Percentiles rank a stretch among this genome's conserved stretches.
Evolutionary conservation across 1,140 invertebrate species (phyloP).

Genomic region (Drosophila pallidifrons): DNA sequence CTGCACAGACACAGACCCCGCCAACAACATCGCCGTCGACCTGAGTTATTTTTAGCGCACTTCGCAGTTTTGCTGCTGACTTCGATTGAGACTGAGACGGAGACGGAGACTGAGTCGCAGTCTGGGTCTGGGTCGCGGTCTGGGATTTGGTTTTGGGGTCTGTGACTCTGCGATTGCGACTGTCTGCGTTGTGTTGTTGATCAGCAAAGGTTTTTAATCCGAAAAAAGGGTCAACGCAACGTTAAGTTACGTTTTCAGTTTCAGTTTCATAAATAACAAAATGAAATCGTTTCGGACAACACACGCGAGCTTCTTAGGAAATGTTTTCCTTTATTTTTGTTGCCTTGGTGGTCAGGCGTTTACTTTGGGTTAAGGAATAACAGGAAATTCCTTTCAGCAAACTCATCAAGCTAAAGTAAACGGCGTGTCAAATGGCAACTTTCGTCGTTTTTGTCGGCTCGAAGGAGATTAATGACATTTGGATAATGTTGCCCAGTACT

Average conservation of each 20-base stretch:
- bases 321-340: constrained; percentile 37
- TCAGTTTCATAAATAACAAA: constrained; percentile 66
- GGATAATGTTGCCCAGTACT: constrained; percentile 20
- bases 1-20: constrained; percentile 27
- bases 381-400: constrained; percentile 81
- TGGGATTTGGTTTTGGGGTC: background rate
- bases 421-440: constrained; percentile 40
- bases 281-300: constrained; percentile 33
- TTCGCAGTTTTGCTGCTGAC: constrained; percentile 18
- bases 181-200: background rate
- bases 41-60: constrained; percentile 69
- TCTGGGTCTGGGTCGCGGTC: constrained; percentile 18
- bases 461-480: constrained; percentile 81
- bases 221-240: constrained; percentile 34
- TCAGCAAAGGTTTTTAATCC: constrained; percentile 1
- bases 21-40: constrained; percentile 23
- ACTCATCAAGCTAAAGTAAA: constrained; percentile 77
- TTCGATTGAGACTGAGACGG: constrained; percentile 10
- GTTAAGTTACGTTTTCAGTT: constrained; percentile 31
- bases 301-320: constrained; percentile 56
- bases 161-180: background rate
- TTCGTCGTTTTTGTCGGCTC: constrained; percentile 53
- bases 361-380: constrained; percentile 34
- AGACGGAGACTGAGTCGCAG: constrained; percentile 17
- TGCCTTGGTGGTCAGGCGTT: background rate